A percentile compares a stretch with the other conserved stretches of the same genome.
Evolutionary conservation across 1,140 invertebrate genomes (phyloP).

Genomic region (Xylocopa sonorina): DNA sequence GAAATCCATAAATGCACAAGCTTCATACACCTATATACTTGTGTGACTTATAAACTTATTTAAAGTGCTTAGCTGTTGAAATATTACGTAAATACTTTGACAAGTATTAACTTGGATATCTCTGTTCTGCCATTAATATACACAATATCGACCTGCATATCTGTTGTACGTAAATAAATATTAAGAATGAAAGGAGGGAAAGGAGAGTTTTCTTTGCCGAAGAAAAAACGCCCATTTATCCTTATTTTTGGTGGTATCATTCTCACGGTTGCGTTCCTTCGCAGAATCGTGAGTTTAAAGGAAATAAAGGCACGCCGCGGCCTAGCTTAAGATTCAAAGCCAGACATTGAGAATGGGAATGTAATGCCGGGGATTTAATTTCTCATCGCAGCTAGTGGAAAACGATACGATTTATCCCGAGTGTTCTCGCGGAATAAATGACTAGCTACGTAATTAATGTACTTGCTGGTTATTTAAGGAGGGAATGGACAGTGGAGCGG

Average conservation of each 20-base stretch:
- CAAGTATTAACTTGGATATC: no score
- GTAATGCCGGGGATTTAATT: slow-evolving; percentile 25
- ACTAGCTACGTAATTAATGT: slow-evolving; percentile 13
- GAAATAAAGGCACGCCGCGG: slow-evolving; percentile 12
- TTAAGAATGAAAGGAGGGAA: no score
- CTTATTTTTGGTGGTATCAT: neutral
- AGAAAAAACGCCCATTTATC: no score
- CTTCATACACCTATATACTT: no score
- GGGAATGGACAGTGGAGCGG: neutral
- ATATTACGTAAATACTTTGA: no score
- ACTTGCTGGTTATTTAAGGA: neutral
- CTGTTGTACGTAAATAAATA: no score
- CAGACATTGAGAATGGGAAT: slow-evolving; percentile 3
- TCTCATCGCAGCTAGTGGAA: neutral
- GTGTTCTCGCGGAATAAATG: slow-evolving; percentile 3
- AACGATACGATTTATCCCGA: slow-evolving; percentile 15
- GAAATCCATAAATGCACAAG: no score
- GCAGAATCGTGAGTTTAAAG: neutral
- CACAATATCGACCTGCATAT: no score
- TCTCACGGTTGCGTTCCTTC: neutral
- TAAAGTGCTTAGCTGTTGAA: no score
- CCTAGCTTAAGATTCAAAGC: neutral
- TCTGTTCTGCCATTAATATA: no score
- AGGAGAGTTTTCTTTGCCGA: neutral
- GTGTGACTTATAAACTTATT: no score